Evolutionary conservation across 2,888 invertebrate genomes (phyloP).

Genomic region (Leucoma salicis): DNA sequence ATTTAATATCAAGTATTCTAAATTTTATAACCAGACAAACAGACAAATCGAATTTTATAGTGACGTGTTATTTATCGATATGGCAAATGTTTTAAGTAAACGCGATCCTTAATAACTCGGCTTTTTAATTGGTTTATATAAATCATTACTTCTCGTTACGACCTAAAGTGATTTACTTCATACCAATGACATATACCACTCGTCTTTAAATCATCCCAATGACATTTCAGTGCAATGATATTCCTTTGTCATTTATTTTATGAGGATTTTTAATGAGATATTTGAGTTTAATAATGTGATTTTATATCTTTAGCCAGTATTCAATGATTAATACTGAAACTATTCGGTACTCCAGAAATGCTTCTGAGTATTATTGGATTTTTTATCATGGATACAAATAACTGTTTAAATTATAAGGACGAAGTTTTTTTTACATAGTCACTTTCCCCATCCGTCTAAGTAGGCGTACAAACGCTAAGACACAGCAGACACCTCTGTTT

Average conservation of each 20-base stretch:
- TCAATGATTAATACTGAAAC: background rate
- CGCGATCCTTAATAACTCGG: conserved; percentile 58
- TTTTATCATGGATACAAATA: too few relatives aligned
- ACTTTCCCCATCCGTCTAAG: too few relatives aligned
- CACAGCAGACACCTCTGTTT: too few relatives aligned
- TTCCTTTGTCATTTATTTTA: conserved; percentile 71
- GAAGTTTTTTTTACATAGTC: too few relatives aligned
- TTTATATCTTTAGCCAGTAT: conserved; percentile 14
- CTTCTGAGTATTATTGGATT: too few relatives aligned
- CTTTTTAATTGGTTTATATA: conserved; percentile 76
- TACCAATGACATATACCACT: conserved; percentile 66
- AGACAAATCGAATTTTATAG: conserved; percentile 30
- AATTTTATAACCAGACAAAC: conserved; percentile 33
- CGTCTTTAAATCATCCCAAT: conserved; percentile 63
- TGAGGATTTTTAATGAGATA: conserved; percentile 73
- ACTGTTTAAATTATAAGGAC: too few relatives aligned
- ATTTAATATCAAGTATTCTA: background rate
- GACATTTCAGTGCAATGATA: conserved; percentile 44
- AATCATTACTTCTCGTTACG: conserved; percentile 75
- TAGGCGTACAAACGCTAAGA: too few relatives aligned
- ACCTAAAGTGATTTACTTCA: conserved; percentile 74
- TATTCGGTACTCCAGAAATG: too few relatives aligned
- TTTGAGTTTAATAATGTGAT: conserved; percentile 57
- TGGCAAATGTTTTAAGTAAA: conserved; percentile 30
- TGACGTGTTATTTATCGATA: conserved; percentile 28